Conservation (phyloP, 2,113 vertebrate genomes). For the Zapus hudsonius region DNA sequence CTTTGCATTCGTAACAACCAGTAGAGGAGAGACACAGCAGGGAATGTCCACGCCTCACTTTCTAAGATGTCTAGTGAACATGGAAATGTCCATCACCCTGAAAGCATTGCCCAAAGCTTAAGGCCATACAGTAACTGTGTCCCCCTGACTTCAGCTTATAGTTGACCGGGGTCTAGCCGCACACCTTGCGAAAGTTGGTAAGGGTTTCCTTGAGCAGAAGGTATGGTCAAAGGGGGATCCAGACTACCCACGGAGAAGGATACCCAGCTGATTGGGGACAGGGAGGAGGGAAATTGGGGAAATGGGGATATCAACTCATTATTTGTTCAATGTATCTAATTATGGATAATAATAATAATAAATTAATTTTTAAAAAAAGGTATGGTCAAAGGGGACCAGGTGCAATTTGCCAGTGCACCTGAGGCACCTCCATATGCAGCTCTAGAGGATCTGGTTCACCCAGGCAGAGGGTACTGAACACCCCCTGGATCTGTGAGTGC, state of each 20-base stretch:
- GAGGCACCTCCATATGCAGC: too few species aligned
- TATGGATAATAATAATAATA: too few species aligned
- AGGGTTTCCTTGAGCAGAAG: neutral
- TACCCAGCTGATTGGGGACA: too few species aligned
- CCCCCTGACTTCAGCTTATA: neutral
- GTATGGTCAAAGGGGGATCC: neutral
- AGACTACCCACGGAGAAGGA: too few species aligned
- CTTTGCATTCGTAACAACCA: neutral
- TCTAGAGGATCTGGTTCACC: fast-evolving
- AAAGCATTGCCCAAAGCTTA: neutral
- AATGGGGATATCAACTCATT: too few species aligned
- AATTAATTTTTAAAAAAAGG: too few species aligned
- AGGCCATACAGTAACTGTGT: neutral
- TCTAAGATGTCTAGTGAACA: neutral
- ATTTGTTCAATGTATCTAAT: too few species aligned
- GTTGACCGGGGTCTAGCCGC: neutral
- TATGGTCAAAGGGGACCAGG: neutral
- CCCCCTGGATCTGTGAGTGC: fast-evolving
- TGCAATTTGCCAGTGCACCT: neutral
- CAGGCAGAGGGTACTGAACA: fast-evolving
- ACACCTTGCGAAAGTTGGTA: fast-evolving
- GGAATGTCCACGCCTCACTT: neutral
- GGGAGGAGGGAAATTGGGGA: too few species aligned
- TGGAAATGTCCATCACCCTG: neutral
- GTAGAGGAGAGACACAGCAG: neutral